Evolutionary conservation across 2,888 invertebrate genomes (phyloP).

Genomic region (Eulithis prunata): DNA sequence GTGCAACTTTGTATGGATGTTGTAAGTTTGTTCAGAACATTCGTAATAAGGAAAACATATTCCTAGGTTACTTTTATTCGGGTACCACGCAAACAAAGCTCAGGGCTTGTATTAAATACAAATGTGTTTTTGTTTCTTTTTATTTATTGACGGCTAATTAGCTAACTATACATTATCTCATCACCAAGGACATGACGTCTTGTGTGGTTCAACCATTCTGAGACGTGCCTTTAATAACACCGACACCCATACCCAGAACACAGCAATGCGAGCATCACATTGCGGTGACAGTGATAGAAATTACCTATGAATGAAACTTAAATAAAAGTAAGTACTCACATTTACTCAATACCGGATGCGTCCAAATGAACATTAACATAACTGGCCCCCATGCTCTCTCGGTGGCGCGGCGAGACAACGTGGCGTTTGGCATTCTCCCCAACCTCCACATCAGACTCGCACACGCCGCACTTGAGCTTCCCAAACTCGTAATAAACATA

Average conservation of each 20-base stretch:
- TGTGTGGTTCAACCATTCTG: too few species aligned
- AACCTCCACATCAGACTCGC: conserved; percentile 67
- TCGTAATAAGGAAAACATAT: too few species aligned
- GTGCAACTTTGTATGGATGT: too few species aligned
- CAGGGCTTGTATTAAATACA: too few species aligned
- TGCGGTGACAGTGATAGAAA: background rate
- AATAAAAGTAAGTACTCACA: conserved; percentile 46
- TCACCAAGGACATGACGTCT: too few species aligned
- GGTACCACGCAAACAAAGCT: too few species aligned
- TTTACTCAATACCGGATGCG: conserved; percentile 67
- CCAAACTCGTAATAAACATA: conserved; percentile 75
- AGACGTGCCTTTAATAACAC: too few species aligned
- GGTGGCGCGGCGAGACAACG: conserved; percentile 70
- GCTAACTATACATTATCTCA: too few species aligned
- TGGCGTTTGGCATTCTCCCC: conserved; percentile 76
- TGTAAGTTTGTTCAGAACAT: too few species aligned
- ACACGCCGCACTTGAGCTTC: conserved; percentile 72
- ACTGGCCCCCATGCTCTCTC: conserved; percentile 79
- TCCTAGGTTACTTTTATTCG: too few species aligned
- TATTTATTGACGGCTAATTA: too few species aligned
- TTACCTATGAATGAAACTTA: background rate
- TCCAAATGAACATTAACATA: conserved; percentile 69
- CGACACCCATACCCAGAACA: background rate
- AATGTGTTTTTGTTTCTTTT: too few species aligned
- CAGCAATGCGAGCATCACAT: background rate